phyloP scores from a whole-genome alignment of 1,140 invertebrate genomes.

The Bombus sibiricus region DNA sequence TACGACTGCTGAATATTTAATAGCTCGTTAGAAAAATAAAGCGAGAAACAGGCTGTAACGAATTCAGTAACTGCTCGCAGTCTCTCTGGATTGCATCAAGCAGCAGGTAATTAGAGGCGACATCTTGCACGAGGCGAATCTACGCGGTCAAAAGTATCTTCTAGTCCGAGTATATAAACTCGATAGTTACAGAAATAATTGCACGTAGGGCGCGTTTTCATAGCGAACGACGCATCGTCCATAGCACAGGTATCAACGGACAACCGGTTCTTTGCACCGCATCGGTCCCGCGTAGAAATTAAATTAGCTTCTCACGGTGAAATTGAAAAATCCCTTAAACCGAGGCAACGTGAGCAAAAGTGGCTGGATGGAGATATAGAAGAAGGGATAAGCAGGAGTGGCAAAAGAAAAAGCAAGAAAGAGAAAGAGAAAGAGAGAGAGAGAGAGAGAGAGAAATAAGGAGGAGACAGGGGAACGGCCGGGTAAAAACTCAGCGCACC shows the following conservation, averaged over 20 bases:
- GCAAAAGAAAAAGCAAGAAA: neutral
- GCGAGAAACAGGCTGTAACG: slow-evolving; percentile 28
- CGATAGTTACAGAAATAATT: neutral
- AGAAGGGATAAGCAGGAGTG: slow-evolving; percentile 59
- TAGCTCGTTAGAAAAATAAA: slow-evolving; percentile 33
- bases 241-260: slow-evolving; percentile 47
- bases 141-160: too few species aligned
- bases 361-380: slow-evolving; percentile 16
- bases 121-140: neutral
- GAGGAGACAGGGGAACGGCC: slow-evolving; percentile 2
- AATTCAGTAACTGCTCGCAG: slow-evolving; percentile 12
- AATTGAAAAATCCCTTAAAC: slow-evolving; percentile 82
- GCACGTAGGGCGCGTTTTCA: neutral
- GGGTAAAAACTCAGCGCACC: slow-evolving; percentile 76
- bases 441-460: neutral
- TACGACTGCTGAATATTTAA: slow-evolving; percentile 39
- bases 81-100: neutral
- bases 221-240: neutral
- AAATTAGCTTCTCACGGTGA: slow-evolving; percentile 77
- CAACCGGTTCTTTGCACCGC: slow-evolving; percentile 56
- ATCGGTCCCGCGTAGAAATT: slow-evolving; percentile 67
- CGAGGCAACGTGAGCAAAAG: slow-evolving; percentile 71
- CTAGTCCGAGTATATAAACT: neutral
- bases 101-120: neutral
- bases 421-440: neutral